Percentiles rank a stretch among this genome's conserved stretches.
Evolutionary conservation across 2,113 vertebrate species (phyloP).

Genomic region (Procavia capensis): DNA sequence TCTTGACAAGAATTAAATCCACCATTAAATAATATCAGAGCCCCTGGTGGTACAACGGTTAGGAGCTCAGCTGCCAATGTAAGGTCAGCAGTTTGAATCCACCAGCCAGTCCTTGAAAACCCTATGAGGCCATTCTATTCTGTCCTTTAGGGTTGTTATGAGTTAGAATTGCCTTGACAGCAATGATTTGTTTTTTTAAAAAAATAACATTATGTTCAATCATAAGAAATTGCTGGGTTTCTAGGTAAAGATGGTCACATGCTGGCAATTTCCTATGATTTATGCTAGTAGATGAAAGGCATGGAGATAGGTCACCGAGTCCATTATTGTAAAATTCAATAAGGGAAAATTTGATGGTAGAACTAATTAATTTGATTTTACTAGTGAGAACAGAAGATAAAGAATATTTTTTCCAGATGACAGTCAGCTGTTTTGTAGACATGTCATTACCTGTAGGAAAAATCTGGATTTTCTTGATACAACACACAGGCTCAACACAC

Average conservation of each 20-base stretch:
- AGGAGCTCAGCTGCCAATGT: too few relatives aligned
- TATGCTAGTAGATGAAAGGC: neutral
- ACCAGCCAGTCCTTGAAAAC: too few relatives aligned
- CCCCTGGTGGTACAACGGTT: too few relatives aligned
- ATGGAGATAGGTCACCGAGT: neutral
- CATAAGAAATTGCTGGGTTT: neutral
- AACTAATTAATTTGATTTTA: slow-evolving; percentile 37
- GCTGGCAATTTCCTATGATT: neutral
- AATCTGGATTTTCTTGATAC: slow-evolving; percentile 8
- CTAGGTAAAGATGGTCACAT: too few relatives aligned
- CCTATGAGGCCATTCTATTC: too few relatives aligned
- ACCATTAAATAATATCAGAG: neutral
- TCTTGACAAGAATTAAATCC: neutral
- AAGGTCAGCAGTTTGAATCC: too few relatives aligned
- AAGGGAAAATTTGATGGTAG: slow-evolving; percentile 31
- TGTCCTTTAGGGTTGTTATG: too few relatives aligned
- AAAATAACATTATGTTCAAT: neutral
- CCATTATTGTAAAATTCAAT: slow-evolving; percentile 7
- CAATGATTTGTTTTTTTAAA: neutral
- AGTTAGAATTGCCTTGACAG: too few relatives aligned
- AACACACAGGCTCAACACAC: neutral
- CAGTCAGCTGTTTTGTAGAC: neutral
- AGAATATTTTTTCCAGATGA: slow-evolving; percentile 63
- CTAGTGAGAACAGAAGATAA: slow-evolving; percentile 13
- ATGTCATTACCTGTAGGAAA: slow-evolving; percentile 32